Conservation (phyloP, 2,797 vertebrate genomes). For the Cichlasoma orientale region DNA sequence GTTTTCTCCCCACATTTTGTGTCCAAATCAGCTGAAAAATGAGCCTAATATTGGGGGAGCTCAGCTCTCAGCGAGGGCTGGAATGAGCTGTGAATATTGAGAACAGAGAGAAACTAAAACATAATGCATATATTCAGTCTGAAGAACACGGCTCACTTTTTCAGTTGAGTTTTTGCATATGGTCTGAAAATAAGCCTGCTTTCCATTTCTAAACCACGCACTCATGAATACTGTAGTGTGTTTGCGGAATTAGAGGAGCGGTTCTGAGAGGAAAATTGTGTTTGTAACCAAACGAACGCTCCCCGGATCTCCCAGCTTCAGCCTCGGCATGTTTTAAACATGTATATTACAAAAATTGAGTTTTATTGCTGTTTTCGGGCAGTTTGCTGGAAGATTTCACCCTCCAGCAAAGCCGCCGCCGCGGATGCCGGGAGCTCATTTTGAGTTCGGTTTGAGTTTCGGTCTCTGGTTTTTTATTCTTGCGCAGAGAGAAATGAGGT, state of each 20-base stretch:
- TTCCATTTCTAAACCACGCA: not conserved
- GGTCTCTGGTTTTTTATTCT: not conserved
- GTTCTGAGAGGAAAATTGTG: not conserved
- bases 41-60: not conserved
- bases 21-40: not conserved
- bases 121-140: not conserved
- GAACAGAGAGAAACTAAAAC: not conserved
- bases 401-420: not conserved
- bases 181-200: not conserved
- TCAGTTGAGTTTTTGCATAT: not conserved
- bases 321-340: conserved; percentile 2
- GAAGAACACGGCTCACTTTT: not conserved
- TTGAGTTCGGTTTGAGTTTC: not conserved
- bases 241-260: not conserved
- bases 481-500: not conserved
- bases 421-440: not conserved
- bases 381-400: not conserved
- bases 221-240: not conserved
- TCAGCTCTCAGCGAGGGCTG: not conserved
- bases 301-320: not conserved
- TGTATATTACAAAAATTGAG: not conserved
- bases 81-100: not conserved
- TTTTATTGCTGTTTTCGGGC: conserved; percentile 7
- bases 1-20: not conserved
- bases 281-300: not conserved